Base-by-base conservation (phyloP, 2,888 invertebrate species). In the Thereva nobilitata region DNA sequence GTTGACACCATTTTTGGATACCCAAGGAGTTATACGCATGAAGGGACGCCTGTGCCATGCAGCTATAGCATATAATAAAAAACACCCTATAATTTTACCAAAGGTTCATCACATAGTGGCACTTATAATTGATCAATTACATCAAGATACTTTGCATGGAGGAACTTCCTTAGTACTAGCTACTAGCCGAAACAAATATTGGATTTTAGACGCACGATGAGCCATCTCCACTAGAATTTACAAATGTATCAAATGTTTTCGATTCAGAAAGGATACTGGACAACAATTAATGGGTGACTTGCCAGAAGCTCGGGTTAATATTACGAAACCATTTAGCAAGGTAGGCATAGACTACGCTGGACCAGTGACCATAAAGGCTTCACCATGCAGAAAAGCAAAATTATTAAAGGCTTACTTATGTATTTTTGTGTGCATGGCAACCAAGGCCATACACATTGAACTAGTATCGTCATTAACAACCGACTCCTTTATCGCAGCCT, bases 151-250 rank as follows among this genome's bases (percentile, higher is more conserved):
- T 66, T 45, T 69, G 7, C 72, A 74, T 69, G 70, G 71, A 40
- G 72, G 70, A 8, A 34, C 70, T 12, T 71, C 72, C 42, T 12
- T 64, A 44, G 49, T 69, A 40, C 23, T 72, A 37, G 10, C 44
- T 23, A 38, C 12, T n/a, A 10, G 73, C 3, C 59, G 72, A 7
- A 47, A 63, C n/a, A 38, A 57, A 63, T 74, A 68, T 67, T 73
- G 73, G 73, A 71, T 71, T 5, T 56, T 71, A 12, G 45, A 66
- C 6, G 70, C 56, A 38, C 40, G 54, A 53, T 67, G 53, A 9
- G 9, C 49, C 0, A 45, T 69, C 1, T 56, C 55, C 23, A 52
- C n/a, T 41, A 10, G 66, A 12, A 45, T 68, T 5, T 57, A 44
- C 34, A 40, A 66, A 9, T 72, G 71, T 55, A n/a, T 69, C 3